Base-by-base conservation (phyloP, 2,113 vertebrate genomes). In the Hepsetus odoe region DNA sequence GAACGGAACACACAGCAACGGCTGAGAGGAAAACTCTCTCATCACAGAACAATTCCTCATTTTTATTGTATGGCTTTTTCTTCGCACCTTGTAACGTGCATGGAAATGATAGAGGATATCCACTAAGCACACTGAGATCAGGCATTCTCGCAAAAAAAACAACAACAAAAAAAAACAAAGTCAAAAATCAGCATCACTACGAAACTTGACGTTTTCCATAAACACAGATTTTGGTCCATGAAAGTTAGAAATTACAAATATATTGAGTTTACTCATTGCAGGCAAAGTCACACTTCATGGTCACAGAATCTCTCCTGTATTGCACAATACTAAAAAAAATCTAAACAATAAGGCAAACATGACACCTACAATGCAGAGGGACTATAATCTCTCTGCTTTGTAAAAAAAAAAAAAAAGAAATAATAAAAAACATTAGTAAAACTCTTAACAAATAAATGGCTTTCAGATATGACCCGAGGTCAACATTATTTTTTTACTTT, bases 201-300 rank as follows among this genome's bases (percentile, higher is more conserved):
- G 24, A 64, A 32, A 2, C 38, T 33, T 32, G 1, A 33, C 28
- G 53, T 33, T 75, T 46, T 65, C 44, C 77, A 75, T 74, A 49
- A 73, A 87, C 78, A 56, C 55, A 74, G 53, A 69, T 83, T 91
- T 90, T 91, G 90, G 89, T 91, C 89, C 89, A 66, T 87, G 83
- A 82, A 68, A 58, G 58, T 73, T 33, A 26, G 38, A 30, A 18
- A 38, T 61, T 33, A 18, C 28, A 38, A 75, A 75, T 35, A 80
- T 56, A 74, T 9, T 20, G 5, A 75, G 61, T 46, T n/a, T 53
- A 53, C 73, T 65, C 40, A 53, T 53, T 49, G 24, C 73, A 75
- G 61, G 59, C 42, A 65, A 66, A 33, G 12, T 65, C 49, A 75
- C 26, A 64, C 12, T 35, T 53, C 8, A 35, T 65, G 42, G 7